Evolutionary conservation across 2,888 invertebrate species (phyloP).

Genomic region (Cartodere bifasciata): DNA sequence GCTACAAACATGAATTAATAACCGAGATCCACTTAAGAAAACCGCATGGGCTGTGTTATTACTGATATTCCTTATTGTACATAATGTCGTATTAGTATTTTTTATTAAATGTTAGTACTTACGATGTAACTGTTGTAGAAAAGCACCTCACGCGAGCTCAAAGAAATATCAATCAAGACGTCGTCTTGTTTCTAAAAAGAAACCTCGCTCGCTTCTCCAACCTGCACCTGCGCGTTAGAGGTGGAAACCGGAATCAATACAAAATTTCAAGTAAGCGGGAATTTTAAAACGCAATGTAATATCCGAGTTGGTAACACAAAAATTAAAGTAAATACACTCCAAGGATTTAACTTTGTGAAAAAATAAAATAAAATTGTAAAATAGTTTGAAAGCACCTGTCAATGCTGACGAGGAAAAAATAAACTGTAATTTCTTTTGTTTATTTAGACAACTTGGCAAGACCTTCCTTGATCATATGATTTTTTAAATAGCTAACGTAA

Average conservation of each 20-base stretch:
- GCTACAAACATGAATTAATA: slow-evolving; percentile 3
- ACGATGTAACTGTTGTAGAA: slow-evolving; percentile 36
- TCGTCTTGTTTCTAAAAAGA: slow-evolving; percentile 20
- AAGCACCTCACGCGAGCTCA: slow-evolving; percentile 34
- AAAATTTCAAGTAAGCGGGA: slow-evolving; percentile 22
- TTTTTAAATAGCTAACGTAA: no score
- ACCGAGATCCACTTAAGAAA: no score
- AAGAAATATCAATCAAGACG: slow-evolving; percentile 16
- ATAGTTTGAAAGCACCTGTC: slow-evolving; percentile 10
- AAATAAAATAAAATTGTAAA: slow-evolving; percentile 9
- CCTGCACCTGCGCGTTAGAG: slow-evolving; percentile 21
- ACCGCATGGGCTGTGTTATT: no score
- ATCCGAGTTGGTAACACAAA: neutral
- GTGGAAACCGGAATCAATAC: slow-evolving; percentile 29
- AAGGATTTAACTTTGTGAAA: slow-evolving; percentile 9
- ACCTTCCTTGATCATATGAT: no score
- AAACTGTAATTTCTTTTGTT: no score
- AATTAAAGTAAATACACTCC: slow-evolving; percentile 5
- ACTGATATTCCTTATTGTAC: no score
- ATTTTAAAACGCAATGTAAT: slow-evolving; percentile 20
- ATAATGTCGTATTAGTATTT: no score
- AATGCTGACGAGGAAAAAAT: no score
- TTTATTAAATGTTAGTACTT: no score
- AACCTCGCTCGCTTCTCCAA: slow-evolving; percentile 15
- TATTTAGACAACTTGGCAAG: no score